Evolutionary conservation across 1,140 invertebrate species (phyloP).

Genomic region (Lasioglossum baleicum): DNA sequence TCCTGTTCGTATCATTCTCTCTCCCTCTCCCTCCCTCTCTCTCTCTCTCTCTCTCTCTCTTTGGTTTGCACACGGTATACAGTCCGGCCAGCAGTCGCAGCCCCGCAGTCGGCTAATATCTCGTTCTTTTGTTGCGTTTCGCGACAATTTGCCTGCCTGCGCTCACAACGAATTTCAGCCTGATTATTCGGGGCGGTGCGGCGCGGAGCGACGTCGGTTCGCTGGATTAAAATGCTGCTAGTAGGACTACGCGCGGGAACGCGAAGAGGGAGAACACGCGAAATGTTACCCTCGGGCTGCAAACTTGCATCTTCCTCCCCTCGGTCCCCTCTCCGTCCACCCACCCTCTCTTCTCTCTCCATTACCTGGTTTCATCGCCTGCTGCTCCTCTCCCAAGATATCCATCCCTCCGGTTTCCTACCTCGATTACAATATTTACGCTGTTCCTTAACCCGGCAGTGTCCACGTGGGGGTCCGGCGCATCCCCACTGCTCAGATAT

Average conservation of each 20-base stretch:
- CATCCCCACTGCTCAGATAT: no score
- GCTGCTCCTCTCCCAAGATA: no score
- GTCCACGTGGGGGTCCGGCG: no score
- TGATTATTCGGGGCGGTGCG: constrained; percentile 74
- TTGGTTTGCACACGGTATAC: constrained; percentile 1
- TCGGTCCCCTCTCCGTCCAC: background rate
- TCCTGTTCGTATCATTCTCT: background rate
- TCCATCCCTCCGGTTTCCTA: no score
- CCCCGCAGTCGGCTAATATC: constrained; percentile 70
- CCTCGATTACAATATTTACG: no score
- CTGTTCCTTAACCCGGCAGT: no score
- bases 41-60: background rate
- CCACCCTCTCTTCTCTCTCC: background rate
- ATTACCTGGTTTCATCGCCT: no score
- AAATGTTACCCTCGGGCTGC: constrained; percentile 48
- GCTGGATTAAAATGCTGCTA: constrained; percentile 76
- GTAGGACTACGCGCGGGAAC: constrained; percentile 44
- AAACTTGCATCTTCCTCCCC: constrained; percentile 14
- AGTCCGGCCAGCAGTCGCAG: constrained; percentile 34
- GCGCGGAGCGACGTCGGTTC: constrained; percentile 68
- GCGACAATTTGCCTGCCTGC: constrained; percentile 68
- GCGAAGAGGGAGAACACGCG: constrained; percentile 29
- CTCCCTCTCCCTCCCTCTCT: background rate
- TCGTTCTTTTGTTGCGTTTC: constrained; percentile 76
- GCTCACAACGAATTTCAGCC: constrained; percentile 75